A percentile compares a stretch with the other conserved stretches of the same genome.
These are phyloP conservation scores for Atrichornis clamosus DNA, from an alignment of 2,113 vertebrate genomes.

Conservation along the genomic window DNA sequence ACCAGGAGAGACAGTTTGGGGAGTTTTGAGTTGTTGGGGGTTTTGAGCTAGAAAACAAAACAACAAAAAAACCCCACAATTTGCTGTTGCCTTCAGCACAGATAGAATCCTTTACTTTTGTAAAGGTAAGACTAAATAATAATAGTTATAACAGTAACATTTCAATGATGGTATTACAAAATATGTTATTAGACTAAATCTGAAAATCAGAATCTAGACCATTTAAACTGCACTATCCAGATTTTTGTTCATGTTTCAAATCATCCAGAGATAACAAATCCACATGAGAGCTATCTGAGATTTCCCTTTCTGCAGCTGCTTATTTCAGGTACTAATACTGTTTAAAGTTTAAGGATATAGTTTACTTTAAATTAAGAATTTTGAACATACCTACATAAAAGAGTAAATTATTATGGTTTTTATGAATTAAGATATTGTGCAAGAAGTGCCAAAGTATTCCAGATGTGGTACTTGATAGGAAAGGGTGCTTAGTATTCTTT, in stretches of 20 bases:
- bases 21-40: background rate
- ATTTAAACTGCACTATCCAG: background rate
- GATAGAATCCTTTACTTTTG: background rate
- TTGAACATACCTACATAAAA: background rate
- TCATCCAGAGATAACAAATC: background rate
- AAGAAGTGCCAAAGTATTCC: background rate
- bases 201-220: background rate
- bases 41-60: background rate
- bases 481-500: background rate
- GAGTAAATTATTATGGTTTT: background rate
- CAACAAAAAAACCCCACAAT: background rate
- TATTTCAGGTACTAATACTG: background rate
- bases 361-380: background rate
- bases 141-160: background rate
- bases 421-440: background rate
- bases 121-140: background rate
- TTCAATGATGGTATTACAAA: background rate
- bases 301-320: background rate
- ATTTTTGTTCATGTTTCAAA: background rate
- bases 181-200: background rate
- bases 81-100: background rate
- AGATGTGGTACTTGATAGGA: background rate
- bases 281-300: background rate
- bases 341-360: background rate
- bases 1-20: background rate